These are phyloP conservation scores for Prolemur simus DNA, from an alignment of 2,113 vertebrate genomes.

Conservation along the genomic window DNA sequence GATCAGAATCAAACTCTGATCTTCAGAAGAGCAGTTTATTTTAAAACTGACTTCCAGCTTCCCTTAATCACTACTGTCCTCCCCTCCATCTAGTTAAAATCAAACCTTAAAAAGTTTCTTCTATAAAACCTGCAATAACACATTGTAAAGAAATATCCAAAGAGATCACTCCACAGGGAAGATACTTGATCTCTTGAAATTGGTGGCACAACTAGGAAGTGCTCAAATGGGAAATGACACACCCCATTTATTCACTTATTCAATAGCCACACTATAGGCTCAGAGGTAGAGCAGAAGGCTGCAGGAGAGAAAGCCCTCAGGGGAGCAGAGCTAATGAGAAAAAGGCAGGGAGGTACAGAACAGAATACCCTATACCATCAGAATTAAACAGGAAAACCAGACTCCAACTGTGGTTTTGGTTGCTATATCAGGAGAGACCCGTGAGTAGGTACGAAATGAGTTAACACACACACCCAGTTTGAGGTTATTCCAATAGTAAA, in stretches of 20 bases:
- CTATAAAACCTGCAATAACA: not conserved
- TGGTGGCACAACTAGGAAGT: not conserved
- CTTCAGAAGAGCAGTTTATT: not conserved
- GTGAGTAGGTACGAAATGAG: not conserved
- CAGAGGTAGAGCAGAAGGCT: not conserved
- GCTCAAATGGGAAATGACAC: not conserved
- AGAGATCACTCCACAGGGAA: not conserved
- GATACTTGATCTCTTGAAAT: not conserved
- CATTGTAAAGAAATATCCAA: not conserved
- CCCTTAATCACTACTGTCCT: not conserved
- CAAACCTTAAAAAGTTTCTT: not conserved
- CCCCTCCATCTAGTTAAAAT: not conserved
- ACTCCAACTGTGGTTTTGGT: not conserved
- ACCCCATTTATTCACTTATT: not conserved
- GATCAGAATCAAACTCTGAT: not conserved
- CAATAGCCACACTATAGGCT: not conserved
- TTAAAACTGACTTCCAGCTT: not conserved
- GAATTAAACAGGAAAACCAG: not conserved
- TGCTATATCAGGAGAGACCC: not conserved
- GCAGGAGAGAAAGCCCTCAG: not conserved
- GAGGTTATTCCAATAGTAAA: not conserved
- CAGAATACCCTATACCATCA: rapidly evolving
- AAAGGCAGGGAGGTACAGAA: not conserved
- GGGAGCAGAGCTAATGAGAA: not conserved
- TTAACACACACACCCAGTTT: no score